Conservation (phyloP, 2,113 vertebrate species). For the Smithornis capensis region DNA sequence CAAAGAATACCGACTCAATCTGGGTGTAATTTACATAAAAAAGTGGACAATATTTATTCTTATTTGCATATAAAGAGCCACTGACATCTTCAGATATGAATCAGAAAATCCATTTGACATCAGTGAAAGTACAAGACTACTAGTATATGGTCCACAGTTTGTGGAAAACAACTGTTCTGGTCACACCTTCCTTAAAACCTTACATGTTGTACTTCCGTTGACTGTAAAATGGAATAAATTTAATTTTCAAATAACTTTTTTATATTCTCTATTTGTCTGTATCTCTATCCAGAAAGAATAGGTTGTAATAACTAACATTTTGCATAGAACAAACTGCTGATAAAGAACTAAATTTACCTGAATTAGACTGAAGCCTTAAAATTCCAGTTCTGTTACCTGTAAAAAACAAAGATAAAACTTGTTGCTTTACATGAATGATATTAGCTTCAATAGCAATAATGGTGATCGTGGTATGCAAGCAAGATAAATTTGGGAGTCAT, state of each 20-base stretch:
- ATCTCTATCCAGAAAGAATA: neutral
- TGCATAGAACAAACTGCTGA: neutral
- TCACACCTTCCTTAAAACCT: neutral
- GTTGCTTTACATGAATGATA: neutral
- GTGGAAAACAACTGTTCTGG: neutral
- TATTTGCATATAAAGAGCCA: slow-evolving; percentile 5
- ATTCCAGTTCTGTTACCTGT: neutral
- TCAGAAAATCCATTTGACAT: neutral
- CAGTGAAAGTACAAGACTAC: neutral
- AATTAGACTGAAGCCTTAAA: neutral
- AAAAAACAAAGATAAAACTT: neutral
- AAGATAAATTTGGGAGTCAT: neutral
- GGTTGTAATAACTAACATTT: neutral
- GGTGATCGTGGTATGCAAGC: neutral
- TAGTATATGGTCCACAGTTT: neutral
- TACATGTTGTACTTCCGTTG: neutral
- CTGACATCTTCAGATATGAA: neutral
- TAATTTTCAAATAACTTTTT: neutral
- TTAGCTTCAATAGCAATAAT: neutral
- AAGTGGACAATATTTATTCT: neutral
- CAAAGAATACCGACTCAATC: neutral
- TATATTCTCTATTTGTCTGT: neutral
- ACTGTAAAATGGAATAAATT: neutral
- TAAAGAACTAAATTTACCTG: neutral
- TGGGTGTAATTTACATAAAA: neutral